Conservation (phyloP, 2,888 invertebrate species). For the Pollenia angustigena region DNA sequence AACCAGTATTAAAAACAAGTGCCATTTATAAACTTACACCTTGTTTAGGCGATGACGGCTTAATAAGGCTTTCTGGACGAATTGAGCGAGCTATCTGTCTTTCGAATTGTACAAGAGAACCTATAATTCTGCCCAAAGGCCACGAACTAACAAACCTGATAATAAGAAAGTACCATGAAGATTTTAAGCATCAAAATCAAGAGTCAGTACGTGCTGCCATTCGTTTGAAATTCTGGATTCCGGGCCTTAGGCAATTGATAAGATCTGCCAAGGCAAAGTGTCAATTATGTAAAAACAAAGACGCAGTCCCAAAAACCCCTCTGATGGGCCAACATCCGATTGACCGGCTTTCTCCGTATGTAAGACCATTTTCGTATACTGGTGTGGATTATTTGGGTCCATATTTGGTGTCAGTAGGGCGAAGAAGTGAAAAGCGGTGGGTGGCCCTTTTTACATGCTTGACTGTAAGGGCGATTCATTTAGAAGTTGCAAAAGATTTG, state of each 20-base stretch:
- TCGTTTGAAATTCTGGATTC: constrained; percentile 43
- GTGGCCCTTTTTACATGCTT: constrained; percentile 13
- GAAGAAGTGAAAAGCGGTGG: constrained; percentile 31
- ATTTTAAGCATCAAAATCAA: too few relatives aligned
- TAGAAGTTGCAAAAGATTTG: background rate
- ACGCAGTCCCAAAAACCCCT: background rate
- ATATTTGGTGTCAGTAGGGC: constrained; percentile 4
- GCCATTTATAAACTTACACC: too few relatives aligned
- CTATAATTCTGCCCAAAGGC: background rate
- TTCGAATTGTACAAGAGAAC: background rate
- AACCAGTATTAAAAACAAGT: background rate
- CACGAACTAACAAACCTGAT: constrained; percentile 28
- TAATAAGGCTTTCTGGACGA: background rate
- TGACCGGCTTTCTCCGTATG: constrained; percentile 4
- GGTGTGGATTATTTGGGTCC: background rate
- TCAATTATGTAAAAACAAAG: constrained; percentile 17
- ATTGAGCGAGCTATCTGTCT: background rate
- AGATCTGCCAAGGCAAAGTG: constrained; percentile 9
- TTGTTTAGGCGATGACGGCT: background rate
- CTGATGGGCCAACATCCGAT: constrained; percentile 25
- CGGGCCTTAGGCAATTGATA: constrained; percentile 2
- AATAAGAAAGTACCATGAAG: too few relatives aligned
- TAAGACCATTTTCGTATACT: background rate
- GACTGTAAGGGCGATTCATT: constrained; percentile 7
- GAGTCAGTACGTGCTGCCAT: too few relatives aligned